Evolutionary conservation across 2,888 invertebrate species (phyloP), one percentile per base, ranked within the genome.

Genomic region (Trachelus troglodyta): DNA sequence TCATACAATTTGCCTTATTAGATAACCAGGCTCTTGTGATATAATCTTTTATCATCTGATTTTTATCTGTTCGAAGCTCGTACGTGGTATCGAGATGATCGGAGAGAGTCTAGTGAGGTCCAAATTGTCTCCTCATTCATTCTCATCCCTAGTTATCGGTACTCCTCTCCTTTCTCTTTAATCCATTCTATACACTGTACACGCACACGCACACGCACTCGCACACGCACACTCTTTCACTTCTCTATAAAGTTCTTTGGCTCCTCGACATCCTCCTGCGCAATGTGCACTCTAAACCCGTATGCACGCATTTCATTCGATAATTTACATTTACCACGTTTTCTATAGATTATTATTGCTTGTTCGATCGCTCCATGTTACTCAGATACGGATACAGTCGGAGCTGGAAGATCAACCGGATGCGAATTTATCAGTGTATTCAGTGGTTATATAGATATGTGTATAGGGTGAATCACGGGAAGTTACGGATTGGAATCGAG

Each of bases 321-420:
- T 87, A 86, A 85, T 87, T 85, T 87, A 86, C 83, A 87, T 83
- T 86, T 83, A 82, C 83, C 84, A 85, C 83, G 80, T 80, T 79
- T 79, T 91, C 88, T 87, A 87, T 90, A 90, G 90, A 90, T 90
- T 56, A 56, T 56, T 91, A 91, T 91, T 91, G 91, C 90, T 91
- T 91, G 88, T 87, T 89, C 90, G 88, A 89, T 89, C 89, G 86
- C 87, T 87, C 86, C 86, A 87, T 89, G 87, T 85, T 86, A 86
- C 85, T 86, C 80, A 83, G 83, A 84, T 82, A 23, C 40, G 85
- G 9, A 34, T 85, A 85, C 85, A 84, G 83, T 85, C 87, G 86
- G 23, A 6, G 23, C 23, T 56, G 40, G 40, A 56, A 56, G 23
- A 23, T 23, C 23, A 56, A 56, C 40, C 40, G 40, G 40, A 56